These are phyloP conservation scores for Cossypha caffra DNA, from an alignment of 2,797 vertebrate genomes.

Conservation along the genomic window DNA sequence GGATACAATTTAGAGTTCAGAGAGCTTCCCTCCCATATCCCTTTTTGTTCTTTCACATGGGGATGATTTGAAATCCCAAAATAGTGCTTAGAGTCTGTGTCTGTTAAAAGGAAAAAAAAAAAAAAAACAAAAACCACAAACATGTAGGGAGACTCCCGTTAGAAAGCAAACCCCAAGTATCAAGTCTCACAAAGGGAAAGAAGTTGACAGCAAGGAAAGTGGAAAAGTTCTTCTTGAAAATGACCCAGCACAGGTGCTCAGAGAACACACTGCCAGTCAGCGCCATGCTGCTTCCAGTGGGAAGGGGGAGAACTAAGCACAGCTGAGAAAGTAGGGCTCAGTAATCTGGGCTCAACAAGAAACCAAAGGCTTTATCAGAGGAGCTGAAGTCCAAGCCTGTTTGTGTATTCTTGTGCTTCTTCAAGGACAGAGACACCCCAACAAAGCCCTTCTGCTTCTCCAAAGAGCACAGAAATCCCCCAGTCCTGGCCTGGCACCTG, in stretches of 20 bases:
- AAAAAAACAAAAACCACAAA: too few species aligned
- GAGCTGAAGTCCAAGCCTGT: not conserved
- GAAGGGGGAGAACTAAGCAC: not conserved
- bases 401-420: not conserved
- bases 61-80: not conserved
- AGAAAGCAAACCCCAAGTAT: not conserved
- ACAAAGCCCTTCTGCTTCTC: not conserved
- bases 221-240: not conserved
- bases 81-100: not conserved
- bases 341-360: not conserved
- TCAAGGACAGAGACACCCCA: not conserved
- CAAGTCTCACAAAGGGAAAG: not conserved
- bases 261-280: not conserved
- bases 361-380: not conserved
- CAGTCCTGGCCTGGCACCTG: not conserved
- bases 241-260: accelerated
- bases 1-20: not conserved
- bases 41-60: not conserved
- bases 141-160: not conserved
- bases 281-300: not conserved
- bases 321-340: not conserved
- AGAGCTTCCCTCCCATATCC: not conserved
- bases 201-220: not conserved
- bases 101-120: too few species aligned
- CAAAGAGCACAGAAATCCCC: not conserved